Evolutionary conservation across 2,797 vertebrate species (phyloP).

Genomic region (Nasua narica): DNA sequence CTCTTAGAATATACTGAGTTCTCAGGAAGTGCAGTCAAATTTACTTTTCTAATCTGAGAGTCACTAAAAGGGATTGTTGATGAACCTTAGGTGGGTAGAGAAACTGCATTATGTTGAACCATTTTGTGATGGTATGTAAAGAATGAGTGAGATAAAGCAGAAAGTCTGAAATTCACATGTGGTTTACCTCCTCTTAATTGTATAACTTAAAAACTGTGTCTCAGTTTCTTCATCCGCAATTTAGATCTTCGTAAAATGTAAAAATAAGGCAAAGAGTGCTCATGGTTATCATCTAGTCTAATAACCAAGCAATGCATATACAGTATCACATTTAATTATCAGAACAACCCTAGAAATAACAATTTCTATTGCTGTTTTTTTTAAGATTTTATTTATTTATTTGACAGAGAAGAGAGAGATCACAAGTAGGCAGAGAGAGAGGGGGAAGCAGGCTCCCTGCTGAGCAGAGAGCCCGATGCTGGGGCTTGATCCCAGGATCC

Average conservation of each 20-base stretch:
- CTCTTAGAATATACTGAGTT: neutral
- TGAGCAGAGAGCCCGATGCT: too few relatives aligned
- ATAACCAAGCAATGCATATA: neutral
- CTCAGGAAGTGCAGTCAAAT: neutral
- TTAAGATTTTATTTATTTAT: too few relatives aligned
- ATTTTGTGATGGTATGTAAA: neutral
- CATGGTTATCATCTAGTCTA: neutral
- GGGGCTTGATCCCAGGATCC: too few relatives aligned
- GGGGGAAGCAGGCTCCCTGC: too few relatives aligned
- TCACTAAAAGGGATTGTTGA: neutral
- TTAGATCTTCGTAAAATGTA: neutral
- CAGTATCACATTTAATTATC: neutral
- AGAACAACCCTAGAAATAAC: neutral
- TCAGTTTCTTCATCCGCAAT: neutral
- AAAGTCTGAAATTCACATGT: neutral
- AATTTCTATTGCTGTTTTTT: neutral
- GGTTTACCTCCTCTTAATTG: neutral
- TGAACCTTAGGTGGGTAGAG: neutral
- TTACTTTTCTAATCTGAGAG: neutral
- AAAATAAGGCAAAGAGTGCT: neutral
- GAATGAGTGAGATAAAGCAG: neutral
- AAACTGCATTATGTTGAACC: neutral
- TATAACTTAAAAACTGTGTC: neutral
- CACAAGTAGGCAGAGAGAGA: too few relatives aligned
- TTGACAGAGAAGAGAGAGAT: too few relatives aligned